These are phyloP conservation scores for Pristionchus fissidentatus DNA, from an alignment of 2,888 invertebrate species.

Conservation along the genomic window DNA sequence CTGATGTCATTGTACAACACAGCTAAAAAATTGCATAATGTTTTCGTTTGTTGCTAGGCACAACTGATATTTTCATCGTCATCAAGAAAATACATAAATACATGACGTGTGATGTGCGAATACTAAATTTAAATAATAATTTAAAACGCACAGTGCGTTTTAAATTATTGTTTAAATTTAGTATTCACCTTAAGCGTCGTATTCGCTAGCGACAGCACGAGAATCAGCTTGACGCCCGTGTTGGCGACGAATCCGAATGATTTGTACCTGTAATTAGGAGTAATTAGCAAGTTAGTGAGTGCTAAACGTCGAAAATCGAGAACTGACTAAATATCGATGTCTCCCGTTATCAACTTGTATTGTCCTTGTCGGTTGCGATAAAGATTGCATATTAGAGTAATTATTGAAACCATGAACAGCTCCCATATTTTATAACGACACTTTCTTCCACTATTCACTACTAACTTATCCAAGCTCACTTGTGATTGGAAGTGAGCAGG, in stretches of 20 bases:
- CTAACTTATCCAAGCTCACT: constrained; percentile 53
- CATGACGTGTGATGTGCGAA: constrained; percentile 47
- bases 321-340: background rate
- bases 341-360: background rate
- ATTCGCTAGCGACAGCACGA: constrained; percentile 65
- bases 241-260: constrained; percentile 72
- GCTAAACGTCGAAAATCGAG: background rate
- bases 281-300: background rate
- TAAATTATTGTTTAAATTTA: constrained; percentile 45
- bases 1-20: no score
- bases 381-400: background rate
- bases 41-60: no score
- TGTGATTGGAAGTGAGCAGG: constrained; percentile 64
- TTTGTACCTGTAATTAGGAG: constrained; percentile 53
- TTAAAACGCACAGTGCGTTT: constrained; percentile 46
- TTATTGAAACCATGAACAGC: background rate
- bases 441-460: no score
- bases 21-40: no score
- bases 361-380: no score
- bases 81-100: background rate
- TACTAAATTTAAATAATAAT: constrained; percentile 70
- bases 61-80: no score
- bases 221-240: constrained; percentile 68
- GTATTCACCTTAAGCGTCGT: constrained; percentile 58
- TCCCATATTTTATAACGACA: no score